A percentile compares a stretch with the other conserved stretches of the same genome.
These are phyloP conservation scores for Manis pentadactyla DNA, from an alignment of 2,797 vertebrate species.

Conservation along the genomic window DNA sequence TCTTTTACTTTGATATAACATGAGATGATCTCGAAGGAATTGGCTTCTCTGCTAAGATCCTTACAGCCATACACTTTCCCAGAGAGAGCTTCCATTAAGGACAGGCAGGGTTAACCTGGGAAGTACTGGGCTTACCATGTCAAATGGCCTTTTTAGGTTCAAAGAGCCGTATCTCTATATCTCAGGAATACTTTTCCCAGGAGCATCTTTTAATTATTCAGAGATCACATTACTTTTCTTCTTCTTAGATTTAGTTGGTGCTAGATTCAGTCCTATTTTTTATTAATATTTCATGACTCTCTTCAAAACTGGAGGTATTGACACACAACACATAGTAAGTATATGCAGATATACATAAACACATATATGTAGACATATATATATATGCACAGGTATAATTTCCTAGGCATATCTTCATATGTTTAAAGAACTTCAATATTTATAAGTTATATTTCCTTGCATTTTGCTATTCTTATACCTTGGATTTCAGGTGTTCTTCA, in stretches of 20 bases:
- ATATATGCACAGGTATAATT: neutral
- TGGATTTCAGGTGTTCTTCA: neutral
- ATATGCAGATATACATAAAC: neutral
- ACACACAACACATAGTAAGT: neutral
- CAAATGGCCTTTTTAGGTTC: neutral
- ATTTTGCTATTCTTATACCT: neutral
- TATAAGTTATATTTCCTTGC: neutral
- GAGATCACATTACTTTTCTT: neutral
- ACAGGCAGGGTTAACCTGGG: accelerated
- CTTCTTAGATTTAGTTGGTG: neutral
- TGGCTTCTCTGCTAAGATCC: neutral
- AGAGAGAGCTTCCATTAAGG: neutral
- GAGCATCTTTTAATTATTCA: neutral
- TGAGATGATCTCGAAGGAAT: neutral
- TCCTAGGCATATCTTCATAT: neutral
- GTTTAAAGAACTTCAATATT: slow-evolving; percentile 3
- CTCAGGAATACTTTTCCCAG: neutral
- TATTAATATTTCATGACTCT: neutral
- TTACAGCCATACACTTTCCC: neutral
- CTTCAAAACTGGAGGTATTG: neutral
- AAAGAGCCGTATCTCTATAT: neutral
- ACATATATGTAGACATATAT: neutral
- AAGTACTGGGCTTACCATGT: neutral
- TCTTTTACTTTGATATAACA: neutral
- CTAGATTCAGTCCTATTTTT: neutral